phyloP scores from a whole-genome alignment of 2,888 invertebrate species.

The Eurytoma californica region DNA sequence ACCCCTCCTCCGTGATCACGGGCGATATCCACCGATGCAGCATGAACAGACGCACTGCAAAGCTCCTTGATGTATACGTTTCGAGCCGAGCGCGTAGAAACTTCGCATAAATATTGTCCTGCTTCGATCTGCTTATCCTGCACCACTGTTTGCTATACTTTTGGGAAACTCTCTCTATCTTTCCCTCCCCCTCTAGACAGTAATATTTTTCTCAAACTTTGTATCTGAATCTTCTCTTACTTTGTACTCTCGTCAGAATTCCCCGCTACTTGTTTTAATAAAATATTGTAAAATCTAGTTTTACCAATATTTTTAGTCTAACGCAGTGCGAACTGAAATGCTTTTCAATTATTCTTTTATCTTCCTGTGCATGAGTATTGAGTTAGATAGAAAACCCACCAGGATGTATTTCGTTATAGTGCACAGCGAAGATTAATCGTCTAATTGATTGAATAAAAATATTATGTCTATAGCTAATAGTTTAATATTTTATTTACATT shows the following conservation, averaged over 20 bases:
- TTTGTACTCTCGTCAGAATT: not conserved
- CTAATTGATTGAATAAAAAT: no score
- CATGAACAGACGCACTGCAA: constrained; percentile 38
- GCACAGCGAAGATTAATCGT: no score
- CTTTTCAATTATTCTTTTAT: not conserved
- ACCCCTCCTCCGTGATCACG: no score
- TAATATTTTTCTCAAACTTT: constrained; percentile 1
- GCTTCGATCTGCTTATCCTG: constrained; percentile 43
- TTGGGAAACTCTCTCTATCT: constrained; percentile 18
- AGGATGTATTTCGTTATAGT: no score
- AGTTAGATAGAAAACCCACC: not conserved
- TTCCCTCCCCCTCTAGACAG: not conserved
- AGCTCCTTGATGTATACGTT: constrained; percentile 18
- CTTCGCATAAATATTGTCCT: constrained; percentile 37
- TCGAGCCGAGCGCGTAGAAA: not conserved
- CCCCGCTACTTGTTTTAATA: no score
- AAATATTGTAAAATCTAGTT: no score
- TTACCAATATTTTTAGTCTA: no score
- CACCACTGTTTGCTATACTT: constrained; percentile 26
- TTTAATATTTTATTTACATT: no score
- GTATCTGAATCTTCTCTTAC: not conserved
- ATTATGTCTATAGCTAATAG: no score
- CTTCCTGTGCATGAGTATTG: not conserved
- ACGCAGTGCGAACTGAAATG: no score
- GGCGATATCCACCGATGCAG: constrained; percentile 3